Evolutionary conservation across 2,888 invertebrate species (phyloP).

Genomic region (Acronicta aceris): DNA sequence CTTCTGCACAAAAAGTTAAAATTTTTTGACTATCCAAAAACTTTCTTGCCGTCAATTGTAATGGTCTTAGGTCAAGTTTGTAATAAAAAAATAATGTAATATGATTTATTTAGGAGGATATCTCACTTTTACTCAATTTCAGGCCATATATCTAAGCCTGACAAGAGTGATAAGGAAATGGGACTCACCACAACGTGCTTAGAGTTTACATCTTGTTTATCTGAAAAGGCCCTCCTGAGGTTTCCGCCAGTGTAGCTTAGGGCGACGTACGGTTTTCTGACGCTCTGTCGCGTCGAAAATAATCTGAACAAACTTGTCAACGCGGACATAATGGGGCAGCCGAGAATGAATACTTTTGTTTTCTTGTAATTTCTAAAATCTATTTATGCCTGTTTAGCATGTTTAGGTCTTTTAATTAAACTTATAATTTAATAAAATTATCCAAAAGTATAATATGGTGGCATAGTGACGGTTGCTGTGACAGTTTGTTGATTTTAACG

Average conservation of each 20-base stretch:
- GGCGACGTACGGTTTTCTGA: slow-evolving; percentile 49
- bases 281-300: slow-evolving; percentile 53
- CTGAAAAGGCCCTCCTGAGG: slow-evolving; percentile 63
- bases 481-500: slow-evolving; percentile 41
- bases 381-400: slow-evolving; percentile 66
- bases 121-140: too few relatives aligned
- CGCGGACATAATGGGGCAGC: slow-evolving; percentile 70
- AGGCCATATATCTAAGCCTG: too few relatives aligned
- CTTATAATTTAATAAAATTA: slow-evolving; percentile 55
- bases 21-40: too few relatives aligned
- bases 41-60: too few relatives aligned
- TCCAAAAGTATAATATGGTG: slow-evolving; percentile 55
- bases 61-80: too few relatives aligned
- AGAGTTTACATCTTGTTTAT: slow-evolving; percentile 67
- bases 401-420: slow-evolving; percentile 57
- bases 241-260: slow-evolving; percentile 50
- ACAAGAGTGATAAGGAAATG: neutral
- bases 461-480: slow-evolving; percentile 69
- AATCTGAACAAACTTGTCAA: slow-evolving; percentile 65
- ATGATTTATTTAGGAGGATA: too few relatives aligned
- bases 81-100: too few relatives aligned
- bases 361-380: slow-evolving; percentile 29
- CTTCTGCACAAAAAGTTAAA: too few relatives aligned
- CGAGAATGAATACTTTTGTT: slow-evolving; percentile 55
- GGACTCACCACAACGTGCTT: slow-evolving; percentile 70